These are phyloP conservation scores for Eudyptes chrysolophus DNA, from an alignment of 2,113 vertebrate species.

Conservation along the genomic window DNA sequence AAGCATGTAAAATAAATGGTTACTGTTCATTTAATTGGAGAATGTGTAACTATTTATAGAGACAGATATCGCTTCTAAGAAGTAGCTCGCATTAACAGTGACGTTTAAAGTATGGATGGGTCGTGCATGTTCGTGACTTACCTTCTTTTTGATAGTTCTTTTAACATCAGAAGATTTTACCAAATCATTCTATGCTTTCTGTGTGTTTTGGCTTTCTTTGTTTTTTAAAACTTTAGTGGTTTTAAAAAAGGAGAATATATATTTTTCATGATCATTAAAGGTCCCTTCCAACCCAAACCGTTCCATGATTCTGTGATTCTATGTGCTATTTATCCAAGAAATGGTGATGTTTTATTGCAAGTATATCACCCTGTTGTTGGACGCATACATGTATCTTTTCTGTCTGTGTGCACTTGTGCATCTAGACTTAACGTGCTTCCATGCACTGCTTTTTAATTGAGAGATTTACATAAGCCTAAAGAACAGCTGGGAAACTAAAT, in stretches of 20 bases:
- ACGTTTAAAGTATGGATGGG: neutral
- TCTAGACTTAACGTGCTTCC: neutral
- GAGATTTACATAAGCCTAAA: neutral
- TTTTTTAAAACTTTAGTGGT: neutral
- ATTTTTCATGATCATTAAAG: neutral
- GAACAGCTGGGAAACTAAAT: neutral
- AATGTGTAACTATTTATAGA: neutral
- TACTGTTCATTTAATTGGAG: neutral
- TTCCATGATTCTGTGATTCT: neutral
- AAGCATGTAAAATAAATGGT: neutral
- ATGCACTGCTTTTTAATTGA: neutral
- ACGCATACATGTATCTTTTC: neutral
- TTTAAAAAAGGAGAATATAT: neutral
- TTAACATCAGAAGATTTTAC: neutral
- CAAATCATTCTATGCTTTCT: neutral
- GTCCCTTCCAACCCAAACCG: neutral
- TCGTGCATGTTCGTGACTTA: neutral
- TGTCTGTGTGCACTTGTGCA: neutral
- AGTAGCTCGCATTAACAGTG: fast-evolving
- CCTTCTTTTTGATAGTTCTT: neutral
- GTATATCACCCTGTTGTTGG: neutral
- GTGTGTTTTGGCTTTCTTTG: neutral
- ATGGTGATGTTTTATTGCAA: neutral
- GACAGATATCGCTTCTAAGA: neutral
- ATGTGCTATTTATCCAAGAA: neutral